Conservation (phyloP, 1,140 invertebrate species). For the Drosophila funebris region DNA sequence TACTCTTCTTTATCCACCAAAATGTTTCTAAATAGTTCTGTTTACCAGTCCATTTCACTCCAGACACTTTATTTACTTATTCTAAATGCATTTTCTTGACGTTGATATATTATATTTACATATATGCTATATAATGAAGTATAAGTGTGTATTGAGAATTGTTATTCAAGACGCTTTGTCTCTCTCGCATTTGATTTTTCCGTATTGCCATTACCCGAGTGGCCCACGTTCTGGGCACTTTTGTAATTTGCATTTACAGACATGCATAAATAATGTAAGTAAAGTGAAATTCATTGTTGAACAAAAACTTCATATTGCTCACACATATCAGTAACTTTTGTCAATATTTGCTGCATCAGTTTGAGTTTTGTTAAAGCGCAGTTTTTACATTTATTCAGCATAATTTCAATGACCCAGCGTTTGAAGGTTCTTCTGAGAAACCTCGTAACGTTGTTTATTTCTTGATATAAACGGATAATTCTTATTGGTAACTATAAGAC, state of each 20-base stretch:
- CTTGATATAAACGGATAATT: constrained; percentile 15
- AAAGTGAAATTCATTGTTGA: constrained; percentile 44
- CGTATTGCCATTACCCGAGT: constrained; percentile 47
- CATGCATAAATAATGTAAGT: constrained; percentile 50
- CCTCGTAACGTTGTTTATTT: constrained; percentile 26
- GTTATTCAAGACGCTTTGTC: constrained; percentile 66
- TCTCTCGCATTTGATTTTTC: constrained; percentile 31
- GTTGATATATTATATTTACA: constrained; percentile 31
- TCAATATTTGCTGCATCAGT: constrained; percentile 27
- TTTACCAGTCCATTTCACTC: constrained; percentile 33
- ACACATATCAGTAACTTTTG: constrained; percentile 17
- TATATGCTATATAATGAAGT: neutral
- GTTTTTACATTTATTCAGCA: constrained; percentile 28
- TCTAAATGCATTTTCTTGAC: constrained; percentile 63
- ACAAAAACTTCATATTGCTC: constrained; percentile 16
- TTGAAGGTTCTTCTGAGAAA: constrained; percentile 32
- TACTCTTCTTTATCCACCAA: neutral
- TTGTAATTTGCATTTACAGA: constrained; percentile 49
- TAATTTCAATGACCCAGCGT: constrained; percentile 33
- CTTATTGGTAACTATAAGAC: constrained; percentile 35
- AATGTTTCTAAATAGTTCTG: constrained; percentile 2
- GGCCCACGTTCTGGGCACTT: constrained; percentile 35
- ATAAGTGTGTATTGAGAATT: constrained; percentile 22
- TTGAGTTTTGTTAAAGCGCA: constrained; percentile 22
- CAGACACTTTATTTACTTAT: constrained; percentile 50